Evolutionary conservation across 2,888 invertebrate species (phyloP).

Genomic region (Habrosyne pyritoides): DNA sequence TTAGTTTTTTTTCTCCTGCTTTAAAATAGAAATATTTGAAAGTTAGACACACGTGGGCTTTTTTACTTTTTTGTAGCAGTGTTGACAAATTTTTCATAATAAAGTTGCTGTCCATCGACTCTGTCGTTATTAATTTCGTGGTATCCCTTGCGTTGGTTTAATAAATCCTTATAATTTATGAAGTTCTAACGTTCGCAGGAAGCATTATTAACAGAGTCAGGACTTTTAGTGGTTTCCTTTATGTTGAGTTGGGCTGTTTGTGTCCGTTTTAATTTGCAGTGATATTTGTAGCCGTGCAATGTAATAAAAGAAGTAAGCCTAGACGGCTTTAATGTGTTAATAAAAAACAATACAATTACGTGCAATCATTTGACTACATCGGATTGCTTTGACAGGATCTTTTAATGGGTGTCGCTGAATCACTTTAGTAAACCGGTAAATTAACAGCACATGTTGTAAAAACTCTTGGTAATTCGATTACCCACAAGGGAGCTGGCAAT

Average conservation of each 20-base stretch:
- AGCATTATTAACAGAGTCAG: conserved; percentile 43
- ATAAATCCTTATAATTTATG: conserved; percentile 58
- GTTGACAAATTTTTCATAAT: conserved; percentile 56
- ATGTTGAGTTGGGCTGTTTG: conserved; percentile 20
- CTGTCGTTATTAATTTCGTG: conserved; percentile 54
- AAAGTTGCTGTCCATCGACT: conserved; percentile 40
- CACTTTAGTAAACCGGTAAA: conserved; percentile 7
- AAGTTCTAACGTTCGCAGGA: conserved; percentile 45
- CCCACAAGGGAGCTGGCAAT: conserved; percentile 27
- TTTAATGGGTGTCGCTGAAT: conserved; percentile 5
- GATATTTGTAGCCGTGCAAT: neutral
- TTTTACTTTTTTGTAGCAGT: conserved; percentile 34
- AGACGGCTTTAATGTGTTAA: neutral
- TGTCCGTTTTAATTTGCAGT: conserved; percentile 11
- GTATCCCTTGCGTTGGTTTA: conserved; percentile 53
- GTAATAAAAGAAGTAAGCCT: neutral
- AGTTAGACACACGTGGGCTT: conserved; percentile 36
- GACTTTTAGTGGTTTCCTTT: conserved; percentile 42
- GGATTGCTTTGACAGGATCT: conserved; percentile 4
- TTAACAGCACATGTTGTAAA: neutral
- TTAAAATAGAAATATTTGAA: conserved; percentile 46
- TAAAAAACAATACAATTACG: neutral
- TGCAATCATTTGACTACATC: neutral
- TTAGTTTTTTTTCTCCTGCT: conserved; percentile 35
- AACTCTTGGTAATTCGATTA: conserved; percentile 52